These are phyloP conservation scores for Pavo muticus DNA, from an alignment of 2,113 vertebrate genomes.

Conservation along the genomic window DNA sequence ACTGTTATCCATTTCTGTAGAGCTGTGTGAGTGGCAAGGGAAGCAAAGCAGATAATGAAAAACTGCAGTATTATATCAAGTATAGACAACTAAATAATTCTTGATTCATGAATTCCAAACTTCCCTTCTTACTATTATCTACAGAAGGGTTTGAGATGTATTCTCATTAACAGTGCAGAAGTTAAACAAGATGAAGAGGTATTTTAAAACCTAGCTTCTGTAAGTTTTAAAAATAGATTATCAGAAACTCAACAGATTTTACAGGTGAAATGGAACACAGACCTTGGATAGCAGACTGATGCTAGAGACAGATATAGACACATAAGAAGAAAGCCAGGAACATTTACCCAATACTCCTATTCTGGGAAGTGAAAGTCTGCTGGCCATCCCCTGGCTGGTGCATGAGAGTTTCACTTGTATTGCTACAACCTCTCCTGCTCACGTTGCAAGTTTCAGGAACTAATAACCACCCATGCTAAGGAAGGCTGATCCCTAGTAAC, in stretches of 20 bases:
- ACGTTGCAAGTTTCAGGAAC: background rate
- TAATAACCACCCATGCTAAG: background rate
- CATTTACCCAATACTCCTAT: background rate
- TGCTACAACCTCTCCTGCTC: background rate
- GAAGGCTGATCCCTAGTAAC: background rate
- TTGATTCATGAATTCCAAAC: background rate
- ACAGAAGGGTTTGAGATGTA: background rate
- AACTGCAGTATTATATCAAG: background rate
- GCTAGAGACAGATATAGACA: background rate
- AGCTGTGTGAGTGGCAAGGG: background rate
- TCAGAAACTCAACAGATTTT: background rate
- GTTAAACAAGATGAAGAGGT: background rate
- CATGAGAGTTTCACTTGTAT: background rate
- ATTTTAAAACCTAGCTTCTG: background rate
- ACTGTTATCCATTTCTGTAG: background rate
- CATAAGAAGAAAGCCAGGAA: background rate
- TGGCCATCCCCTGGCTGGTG: background rate
- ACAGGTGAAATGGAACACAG: background rate
- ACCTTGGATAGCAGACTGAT: background rate
- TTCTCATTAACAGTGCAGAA: background rate
- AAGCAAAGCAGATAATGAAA: background rate
- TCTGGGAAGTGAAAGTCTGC: background rate
- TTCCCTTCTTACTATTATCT: background rate
- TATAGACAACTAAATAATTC: background rate
- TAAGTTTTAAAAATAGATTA: background rate